Conservation (phyloP, 1,140 invertebrate genomes). For the Drosophila pseudoananassae region DNA sequence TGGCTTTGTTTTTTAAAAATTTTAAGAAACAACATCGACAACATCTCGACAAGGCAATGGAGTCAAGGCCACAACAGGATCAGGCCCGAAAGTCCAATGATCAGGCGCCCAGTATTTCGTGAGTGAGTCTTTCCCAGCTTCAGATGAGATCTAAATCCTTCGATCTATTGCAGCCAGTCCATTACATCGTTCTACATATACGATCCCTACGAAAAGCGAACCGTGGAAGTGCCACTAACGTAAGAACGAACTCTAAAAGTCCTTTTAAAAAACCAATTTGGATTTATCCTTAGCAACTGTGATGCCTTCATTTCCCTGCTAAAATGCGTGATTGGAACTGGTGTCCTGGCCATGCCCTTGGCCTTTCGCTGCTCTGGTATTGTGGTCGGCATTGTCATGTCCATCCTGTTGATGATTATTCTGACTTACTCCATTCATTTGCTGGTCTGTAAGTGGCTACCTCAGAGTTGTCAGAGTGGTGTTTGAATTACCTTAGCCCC, state of each 20-base stretch:
- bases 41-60: conserved; percentile 18
- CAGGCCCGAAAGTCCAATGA: conserved; percentile 3
- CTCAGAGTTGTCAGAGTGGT: background rate
- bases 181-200: conserved; percentile 54
- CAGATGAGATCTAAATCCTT: background rate
- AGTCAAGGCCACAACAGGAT: conserved; percentile 12
- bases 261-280: background rate
- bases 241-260: conserved; percentile 12
- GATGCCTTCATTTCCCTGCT: conserved; percentile 63
- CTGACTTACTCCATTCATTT: conserved; percentile 71
- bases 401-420: conserved; percentile 53
- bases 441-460: conserved; percentile 61
- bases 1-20: conserved; percentile 1
- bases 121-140: conserved; percentile 31
- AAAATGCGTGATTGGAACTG: conserved; percentile 67
- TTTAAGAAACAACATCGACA: background rate
- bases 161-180: conserved; percentile 29
- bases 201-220: conserved; percentile 64
- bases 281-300: conserved; percentile 36
- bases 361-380: conserved; percentile 57
- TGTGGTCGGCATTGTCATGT: conserved; percentile 33
- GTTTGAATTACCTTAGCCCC: conserved; percentile 3
- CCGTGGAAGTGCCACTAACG: conserved; percentile 58
- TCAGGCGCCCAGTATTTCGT: background rate
- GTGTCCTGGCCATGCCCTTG: conserved; percentile 63